Evolutionary conservation across 2,113 vertebrate species (phyloP).

Genomic region (Myiopsitta monachus): DNA sequence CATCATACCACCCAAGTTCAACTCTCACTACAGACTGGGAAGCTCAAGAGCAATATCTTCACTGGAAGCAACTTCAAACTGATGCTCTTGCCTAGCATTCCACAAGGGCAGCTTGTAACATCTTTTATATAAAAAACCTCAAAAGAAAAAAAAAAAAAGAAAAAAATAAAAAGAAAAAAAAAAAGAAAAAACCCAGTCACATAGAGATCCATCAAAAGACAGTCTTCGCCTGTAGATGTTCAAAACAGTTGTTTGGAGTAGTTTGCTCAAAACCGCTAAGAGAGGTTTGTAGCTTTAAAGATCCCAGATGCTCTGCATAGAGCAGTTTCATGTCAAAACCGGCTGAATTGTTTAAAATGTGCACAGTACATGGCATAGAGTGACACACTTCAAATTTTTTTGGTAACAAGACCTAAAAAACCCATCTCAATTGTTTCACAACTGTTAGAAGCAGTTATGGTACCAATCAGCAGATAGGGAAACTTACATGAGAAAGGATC

Average conservation of each 20-base stretch:
- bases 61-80: neutral
- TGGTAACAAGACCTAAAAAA: neutral
- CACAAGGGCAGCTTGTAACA: neutral
- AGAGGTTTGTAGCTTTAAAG: neutral
- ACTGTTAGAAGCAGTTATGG: neutral
- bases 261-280: neutral
- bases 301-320: neutral
- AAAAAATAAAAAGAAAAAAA: rapidly evolving
- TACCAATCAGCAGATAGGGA: neutral
- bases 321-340: neutral
- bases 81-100: neutral
- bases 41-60: neutral
- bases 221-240: neutral
- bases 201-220: neutral
- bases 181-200: neutral
- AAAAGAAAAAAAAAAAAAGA: neutral
- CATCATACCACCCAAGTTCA: neutral
- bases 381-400: neutral
- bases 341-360: neutral
- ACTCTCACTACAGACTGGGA: neutral
- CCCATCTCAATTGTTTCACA: neutral
- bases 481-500: neutral
- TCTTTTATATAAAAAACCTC: neutral
- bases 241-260: neutral
- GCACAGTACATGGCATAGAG: neutral